A percentile compares a stretch with the other conserved stretches of the same genome.
phyloP scores from a whole-genome alignment of 2,888 invertebrate genomes.

The Chrysolina oricalcia region DNA sequence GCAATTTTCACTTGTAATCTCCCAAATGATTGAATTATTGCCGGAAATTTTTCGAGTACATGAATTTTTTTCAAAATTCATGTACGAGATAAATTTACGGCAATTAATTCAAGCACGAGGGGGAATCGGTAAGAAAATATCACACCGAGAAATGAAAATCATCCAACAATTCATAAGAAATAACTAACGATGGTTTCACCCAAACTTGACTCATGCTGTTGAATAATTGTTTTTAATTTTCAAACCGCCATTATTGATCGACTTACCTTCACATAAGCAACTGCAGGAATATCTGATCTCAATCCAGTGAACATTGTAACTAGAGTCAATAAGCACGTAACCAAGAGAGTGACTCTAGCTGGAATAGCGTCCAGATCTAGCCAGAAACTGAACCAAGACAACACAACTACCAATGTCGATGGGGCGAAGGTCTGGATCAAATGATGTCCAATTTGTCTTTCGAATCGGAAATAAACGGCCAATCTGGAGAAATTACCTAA shows the following conservation, averaged over 20 bases:
- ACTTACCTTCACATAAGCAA: conserved; percentile 87
- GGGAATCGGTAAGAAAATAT: no score
- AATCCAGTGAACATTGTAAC: conserved; percentile 91
- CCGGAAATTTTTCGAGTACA: no score
- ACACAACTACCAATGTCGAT: conserved; percentile 86
- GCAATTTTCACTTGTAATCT: no score
- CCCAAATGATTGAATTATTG: no score
- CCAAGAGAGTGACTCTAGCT: conserved; percentile 85
- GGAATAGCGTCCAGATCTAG: conserved; percentile 88
- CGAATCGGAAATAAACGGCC: conserved; percentile 86
- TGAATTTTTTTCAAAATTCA: no score
- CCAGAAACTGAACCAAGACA: conserved; percentile 93
- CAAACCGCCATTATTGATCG: background rate
- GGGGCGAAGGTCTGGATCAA: conserved; percentile 90
- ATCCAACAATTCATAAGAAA: no score
- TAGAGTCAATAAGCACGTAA: conserved; percentile 88
- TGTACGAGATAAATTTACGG: no score
- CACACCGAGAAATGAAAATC: no score
- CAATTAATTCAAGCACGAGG: no score
- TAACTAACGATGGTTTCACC: no score
- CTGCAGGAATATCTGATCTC: conserved; percentile 87
- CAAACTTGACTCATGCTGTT: no score
- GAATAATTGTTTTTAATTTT: no score
- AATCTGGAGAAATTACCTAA: conserved; percentile 85
- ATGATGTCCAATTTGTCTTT: conserved; percentile 89